A percentile compares a stretch with the other conserved stretches of the same genome.
These are phyloP conservation scores for Charina bottae DNA, from an alignment of 2,113 vertebrate genomes.

Conservation along the genomic window DNA sequence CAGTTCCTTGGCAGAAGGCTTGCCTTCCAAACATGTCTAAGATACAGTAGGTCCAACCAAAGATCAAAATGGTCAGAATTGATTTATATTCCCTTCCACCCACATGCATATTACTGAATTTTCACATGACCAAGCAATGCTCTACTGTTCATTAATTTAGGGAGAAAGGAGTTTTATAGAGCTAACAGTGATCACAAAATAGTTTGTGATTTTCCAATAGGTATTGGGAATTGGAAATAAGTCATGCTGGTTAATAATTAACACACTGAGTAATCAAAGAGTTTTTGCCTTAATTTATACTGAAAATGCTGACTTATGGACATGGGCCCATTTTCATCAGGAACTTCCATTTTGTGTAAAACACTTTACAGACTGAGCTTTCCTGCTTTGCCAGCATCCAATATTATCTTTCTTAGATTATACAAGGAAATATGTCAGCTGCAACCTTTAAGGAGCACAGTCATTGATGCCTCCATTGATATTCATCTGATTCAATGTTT, in stretches of 20 bases:
- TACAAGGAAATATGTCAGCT: too few species aligned
- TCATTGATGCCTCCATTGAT: too few species aligned
- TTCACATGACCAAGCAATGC: conserved; percentile 14
- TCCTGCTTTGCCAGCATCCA: background rate
- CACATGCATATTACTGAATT: background rate
- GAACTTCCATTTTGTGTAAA: conserved; percentile 5
- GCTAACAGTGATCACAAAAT: background rate
- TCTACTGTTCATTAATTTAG: conserved; percentile 35
- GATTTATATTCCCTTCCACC: conserved; percentile 20
- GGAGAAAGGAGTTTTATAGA: conserved; percentile 30
- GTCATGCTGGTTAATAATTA: conserved; percentile 38
- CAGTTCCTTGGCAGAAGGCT: conserved; percentile 37
- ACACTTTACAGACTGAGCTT: conserved; percentile 35
- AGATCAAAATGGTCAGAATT: background rate
- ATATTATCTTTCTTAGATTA: background rate
- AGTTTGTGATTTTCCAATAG: conserved; percentile 25
- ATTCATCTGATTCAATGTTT: too few species aligned
- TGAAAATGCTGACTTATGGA: conserved; percentile 42
- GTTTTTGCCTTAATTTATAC: conserved; percentile 48
- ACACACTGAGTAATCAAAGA: conserved; percentile 33
- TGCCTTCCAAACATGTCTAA: conserved; percentile 37
- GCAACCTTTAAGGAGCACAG: too few species aligned
- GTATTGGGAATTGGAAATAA: conserved; percentile 34
- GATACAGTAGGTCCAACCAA: conserved; percentile 38
- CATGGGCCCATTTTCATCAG: conserved; percentile 38